Base-by-base conservation (phyloP, 2,888 invertebrate genomes). In the Thelaira solivaga region DNA sequence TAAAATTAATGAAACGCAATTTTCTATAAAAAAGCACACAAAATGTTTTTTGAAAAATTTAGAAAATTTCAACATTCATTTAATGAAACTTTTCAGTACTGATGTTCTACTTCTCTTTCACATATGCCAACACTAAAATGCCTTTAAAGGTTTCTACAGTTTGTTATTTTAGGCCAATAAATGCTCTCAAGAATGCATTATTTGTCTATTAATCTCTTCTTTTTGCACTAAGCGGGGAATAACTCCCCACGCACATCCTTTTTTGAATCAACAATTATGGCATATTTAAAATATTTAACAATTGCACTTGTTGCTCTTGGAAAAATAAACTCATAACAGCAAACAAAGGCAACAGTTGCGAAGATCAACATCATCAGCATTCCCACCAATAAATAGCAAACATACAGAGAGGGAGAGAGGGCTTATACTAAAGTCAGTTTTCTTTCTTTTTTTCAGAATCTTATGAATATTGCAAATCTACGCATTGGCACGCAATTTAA, bases 161-260 rank as follows among this genome's bases (percentile, higher is more conserved):
- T 22, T 6, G 11, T 10, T 39, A 13, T 41, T 59, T 18, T 39
- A 24, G 7, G 11, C 24, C 11, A 22, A 31, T 41, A 51, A 61
- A 41, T 61, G 43, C 51, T 61, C 22, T n/a, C 4, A 11, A 31
- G 41, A 51, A 59, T 61, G 31, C 41, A 51, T 51, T 61, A 61
- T 41, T 69, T 61, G 59, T 69, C 24, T 41, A 5, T 34, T n/a
- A 41, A 34, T 57, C 34, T 18, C 13, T 20, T 22, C 26, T 43
- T 41, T 26, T 20, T 43, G 29, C 64, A 47, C n/a, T n/a, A n/a
- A n/a, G n/a, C n/a, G n/a, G n/a, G 41, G 57, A 49, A 39, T 8
- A 73, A 51, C 80, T 71, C 80, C 82, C 82, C 81, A 82, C 82
- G 81, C 82, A 81, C 75, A 74, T 80, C 77, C 73, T 79, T 81